Evolutionary conservation across 2,888 invertebrate genomes (phyloP).

Genomic region (Lacanobia wlatinum): DNA sequence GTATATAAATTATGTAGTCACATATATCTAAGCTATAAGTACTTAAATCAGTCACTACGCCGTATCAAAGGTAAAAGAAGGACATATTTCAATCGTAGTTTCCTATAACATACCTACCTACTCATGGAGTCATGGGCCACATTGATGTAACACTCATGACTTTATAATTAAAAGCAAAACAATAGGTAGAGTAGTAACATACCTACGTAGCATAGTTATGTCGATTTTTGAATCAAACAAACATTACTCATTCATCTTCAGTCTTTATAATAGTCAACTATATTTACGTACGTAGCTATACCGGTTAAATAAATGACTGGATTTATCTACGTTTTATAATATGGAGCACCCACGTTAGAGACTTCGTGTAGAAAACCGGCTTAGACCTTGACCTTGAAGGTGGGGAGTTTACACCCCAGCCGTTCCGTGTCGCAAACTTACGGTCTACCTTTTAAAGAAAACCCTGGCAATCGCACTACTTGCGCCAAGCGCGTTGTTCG

Average conservation of each 20-base stretch:
- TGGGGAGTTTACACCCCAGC: neutral
- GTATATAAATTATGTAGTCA: neutral
- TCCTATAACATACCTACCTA: neutral
- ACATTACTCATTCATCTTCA: constrained; percentile 10
- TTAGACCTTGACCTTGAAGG: constrained; percentile 4
- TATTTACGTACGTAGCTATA: neutral
- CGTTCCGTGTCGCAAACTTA: neutral
- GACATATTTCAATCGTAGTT: neutral
- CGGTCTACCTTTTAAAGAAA: neutral
- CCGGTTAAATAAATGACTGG: neutral
- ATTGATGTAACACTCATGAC: neutral
- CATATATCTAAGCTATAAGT: neutral
- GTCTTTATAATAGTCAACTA: constrained; percentile 1
- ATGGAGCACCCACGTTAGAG: neutral
- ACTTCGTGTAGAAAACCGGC: neutral
- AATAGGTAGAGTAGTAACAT: constrained; percentile 3
- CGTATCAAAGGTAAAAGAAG: neutral
- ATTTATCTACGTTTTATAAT: neutral
- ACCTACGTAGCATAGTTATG: constrained; percentile 3
- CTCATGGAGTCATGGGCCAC: neutral
- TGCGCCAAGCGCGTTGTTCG: neutral
- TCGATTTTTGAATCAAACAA: neutral
- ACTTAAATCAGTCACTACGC: neutral
- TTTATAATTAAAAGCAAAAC: neutral
- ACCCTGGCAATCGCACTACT: neutral